Evolutionary conservation across 2,797 vertebrate genomes (phyloP).

Genomic region (Tolypeutes matacus): DNA sequence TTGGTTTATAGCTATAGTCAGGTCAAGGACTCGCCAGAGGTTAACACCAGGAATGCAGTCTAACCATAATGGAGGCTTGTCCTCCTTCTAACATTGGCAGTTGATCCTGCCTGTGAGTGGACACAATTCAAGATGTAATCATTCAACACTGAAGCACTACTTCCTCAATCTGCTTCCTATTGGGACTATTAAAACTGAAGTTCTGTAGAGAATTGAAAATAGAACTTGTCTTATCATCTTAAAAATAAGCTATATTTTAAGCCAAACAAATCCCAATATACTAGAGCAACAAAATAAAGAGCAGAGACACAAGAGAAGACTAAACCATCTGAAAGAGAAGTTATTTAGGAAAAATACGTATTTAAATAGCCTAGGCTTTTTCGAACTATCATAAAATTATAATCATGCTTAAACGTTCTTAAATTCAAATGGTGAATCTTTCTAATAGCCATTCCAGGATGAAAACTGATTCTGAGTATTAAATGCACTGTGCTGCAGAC

Average conservation of each 20-base stretch:
- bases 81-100: slow-evolving; percentile 68
- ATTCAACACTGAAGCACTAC: slow-evolving; percentile 36
- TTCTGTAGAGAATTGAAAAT: slow-evolving; percentile 81
- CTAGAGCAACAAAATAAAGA: slow-evolving; percentile 71
- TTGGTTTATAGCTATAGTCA: slow-evolving; percentile 75
- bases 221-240: slow-evolving; percentile 69
- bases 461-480: slow-evolving; percentile 56
- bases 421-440: slow-evolving; percentile 57
- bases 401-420: not conserved
- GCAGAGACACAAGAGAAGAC: not conserved
- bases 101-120: slow-evolving; percentile 68
- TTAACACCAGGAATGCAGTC: not conserved
- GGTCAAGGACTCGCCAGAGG: slow-evolving; percentile 66
- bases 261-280: not conserved
- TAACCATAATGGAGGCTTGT: slow-evolving; percentile 62
- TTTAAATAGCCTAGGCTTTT: not conserved
- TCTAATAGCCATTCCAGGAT: slow-evolving; percentile 70
- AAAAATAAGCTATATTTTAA: slow-evolving; percentile 77
- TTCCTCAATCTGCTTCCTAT: slow-evolving; percentile 46
- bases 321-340: slow-evolving; percentile 44
- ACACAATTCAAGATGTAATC: slow-evolving; percentile 79
- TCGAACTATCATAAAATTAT: not conserved
- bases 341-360: not conserved
- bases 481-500: slow-evolving; percentile 12
- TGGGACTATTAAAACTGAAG: slow-evolving; percentile 71